Evolutionary conservation across 1,140 invertebrate genomes (phyloP).

Genomic region (Penaeus vannamei): DNA sequence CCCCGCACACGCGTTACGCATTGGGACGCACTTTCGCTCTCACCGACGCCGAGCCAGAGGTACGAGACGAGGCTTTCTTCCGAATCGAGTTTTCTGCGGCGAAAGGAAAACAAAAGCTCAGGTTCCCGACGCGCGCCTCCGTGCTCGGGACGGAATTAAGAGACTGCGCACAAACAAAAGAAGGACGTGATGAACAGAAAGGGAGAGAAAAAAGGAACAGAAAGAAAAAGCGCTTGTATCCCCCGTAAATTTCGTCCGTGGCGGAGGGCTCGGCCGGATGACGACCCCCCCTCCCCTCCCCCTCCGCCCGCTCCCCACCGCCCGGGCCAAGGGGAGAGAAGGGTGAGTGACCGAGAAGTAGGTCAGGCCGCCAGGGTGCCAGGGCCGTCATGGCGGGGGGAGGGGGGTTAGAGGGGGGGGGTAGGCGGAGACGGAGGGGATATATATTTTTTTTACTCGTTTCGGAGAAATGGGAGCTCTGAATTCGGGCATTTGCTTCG

Average conservation of each 20-base stretch:
- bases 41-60: too few relatives aligned
- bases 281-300: neutral
- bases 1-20: neutral
- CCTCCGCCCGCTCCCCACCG: neutral
- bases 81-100: too few relatives aligned
- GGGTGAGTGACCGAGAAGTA: constrained; percentile 54
- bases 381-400: neutral
- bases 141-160: too few relatives aligned
- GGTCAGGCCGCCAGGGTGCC: constrained; percentile 38
- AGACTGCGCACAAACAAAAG: too few relatives aligned
- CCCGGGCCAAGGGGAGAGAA: constrained; percentile 29
- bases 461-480: too few relatives aligned
- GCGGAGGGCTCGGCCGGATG: neutral
- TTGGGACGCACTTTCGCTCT: neutral
- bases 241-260: neutral
- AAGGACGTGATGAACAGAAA: neutral
- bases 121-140: too few relatives aligned
- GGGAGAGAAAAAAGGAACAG: constrained; percentile 4
- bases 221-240: constrained; percentile 11
- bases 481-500: too few relatives aligned
- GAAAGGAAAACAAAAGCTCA: too few relatives aligned
- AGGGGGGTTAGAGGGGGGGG: neutral
- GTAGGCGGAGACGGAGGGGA: neutral
- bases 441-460: too few relatives aligned
- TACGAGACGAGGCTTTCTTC: too few relatives aligned